Base-by-base conservation (phyloP, 2,888 invertebrate genomes). In the Leucophenga montana region DNA sequence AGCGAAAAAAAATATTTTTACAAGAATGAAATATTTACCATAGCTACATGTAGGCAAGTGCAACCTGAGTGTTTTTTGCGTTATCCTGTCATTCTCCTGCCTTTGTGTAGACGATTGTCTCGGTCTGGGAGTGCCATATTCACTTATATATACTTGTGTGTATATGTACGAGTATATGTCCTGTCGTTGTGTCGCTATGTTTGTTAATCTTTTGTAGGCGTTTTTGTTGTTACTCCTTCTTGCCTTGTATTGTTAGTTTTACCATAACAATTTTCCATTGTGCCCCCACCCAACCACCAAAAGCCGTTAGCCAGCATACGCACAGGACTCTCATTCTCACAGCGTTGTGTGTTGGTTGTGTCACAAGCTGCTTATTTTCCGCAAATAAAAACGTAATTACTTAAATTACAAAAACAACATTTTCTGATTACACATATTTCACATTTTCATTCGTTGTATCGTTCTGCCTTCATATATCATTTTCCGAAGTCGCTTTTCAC, bases 371-470 rank as follows among this genome's bases (percentile, higher is more conserved):
- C 62, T 48, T 48, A 54, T 53, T 53, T 73, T 69, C 54, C 68
- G 54, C 65, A 67, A 68, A 71, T 68, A 54, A 73, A 75, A 71
- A 71, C 75, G 73, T 73, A 77, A 80, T 80, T 83, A 83, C 79
- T 77, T 77, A 74, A 78, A 80, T 80, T 73, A 76, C 77, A 67
- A 71, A 73, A 82, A 75, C 71, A 82, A 74, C 71, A 74, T 77
- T 80, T 77, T 67, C 66, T 83, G 79, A 81, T 78, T 82, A 77
- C 73, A 77, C 73, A 80, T 70, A 83, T 77, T 81, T 81, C 71
- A 79, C 72, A 68, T 72, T 75, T 71, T 70, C 75, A 71, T 70
- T 72, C 50, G 16, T 13, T 16, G 18, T 18, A 8, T 8, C 11
- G 9, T 39, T 50, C n/a, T 18, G 18, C n/a, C 3, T 18, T 50